Evolutionary conservation across 1,140 invertebrate species (phyloP), one percentile per base, ranked within the genome.

Genomic region (Pseudomyrmex pallidus): DNA sequence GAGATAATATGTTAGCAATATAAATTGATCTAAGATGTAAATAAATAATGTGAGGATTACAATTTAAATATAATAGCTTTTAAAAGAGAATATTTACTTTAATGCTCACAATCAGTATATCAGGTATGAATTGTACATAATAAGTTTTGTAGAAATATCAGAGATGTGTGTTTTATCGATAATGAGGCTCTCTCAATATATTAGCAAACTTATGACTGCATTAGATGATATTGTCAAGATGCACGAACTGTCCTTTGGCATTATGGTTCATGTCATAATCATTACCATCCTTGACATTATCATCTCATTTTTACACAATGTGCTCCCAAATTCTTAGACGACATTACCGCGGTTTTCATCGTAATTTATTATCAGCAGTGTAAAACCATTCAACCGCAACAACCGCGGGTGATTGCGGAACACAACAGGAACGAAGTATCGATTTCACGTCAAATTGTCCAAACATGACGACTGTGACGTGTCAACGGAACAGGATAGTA

Each of bases 401-500:
- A 78, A 46, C 7, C 54, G 54, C 76, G 54, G 1, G 20, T 2
- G 35, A 56, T 46, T 20, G 25, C 25, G 0, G 10, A 12, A 57
- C 12, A 57, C 22, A 62, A 35, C 48, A 46, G 50, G 12, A 52
- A 22, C 35, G 59, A 10, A 35, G 54, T 35, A 85, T 88, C 63
- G 86, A 88, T 85, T 85, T 87, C 59, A 74, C 46, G 66, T 85
- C 88, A 83, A 89, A 80, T 74, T 59, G 66, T 70, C 25, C 57
- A 50, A 86, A 89, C 73, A 86, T 89, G 85, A 89, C 85, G 85
- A 84, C 80, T 72, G 68, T 85, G 90, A 92, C 91, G 88, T 91
- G 91, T 91, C 90, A 91, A 87, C 86, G 91, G 90, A 93, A 88
- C 92, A 93, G 92, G 92, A 85, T 87, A 92, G 84, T 85, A 93